These are phyloP conservation scores for Agraylea sexmaculata DNA, from an alignment of 1,140 invertebrate species.

Conservation along the genomic window DNA sequence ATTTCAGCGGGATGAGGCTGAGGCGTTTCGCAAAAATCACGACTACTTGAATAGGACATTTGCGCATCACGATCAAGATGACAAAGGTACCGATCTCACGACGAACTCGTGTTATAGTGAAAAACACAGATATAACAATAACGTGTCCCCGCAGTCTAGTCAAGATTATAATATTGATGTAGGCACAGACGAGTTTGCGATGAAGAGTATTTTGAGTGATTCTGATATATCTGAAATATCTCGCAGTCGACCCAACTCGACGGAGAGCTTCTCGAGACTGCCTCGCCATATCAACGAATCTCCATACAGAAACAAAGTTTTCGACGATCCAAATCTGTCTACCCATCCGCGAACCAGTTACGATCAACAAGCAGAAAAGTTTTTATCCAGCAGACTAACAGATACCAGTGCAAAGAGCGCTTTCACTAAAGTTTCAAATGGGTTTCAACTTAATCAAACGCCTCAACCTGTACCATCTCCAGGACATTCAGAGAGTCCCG, in stretches of 20 bases:
- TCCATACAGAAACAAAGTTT: constrained; percentile 43
- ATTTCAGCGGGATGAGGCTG: constrained; percentile 23
- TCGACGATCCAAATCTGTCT: constrained; percentile 44
- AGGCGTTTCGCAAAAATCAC: constrained; percentile 30
- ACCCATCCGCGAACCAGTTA: constrained; percentile 38
- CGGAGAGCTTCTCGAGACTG: constrained; percentile 35
- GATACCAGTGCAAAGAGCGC: constrained; percentile 51
- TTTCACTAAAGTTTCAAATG: constrained; percentile 61
- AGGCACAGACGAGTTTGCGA: constrained; percentile 39
- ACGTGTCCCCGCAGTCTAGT: constrained; percentile 35
- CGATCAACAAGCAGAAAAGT: constrained; percentile 29
- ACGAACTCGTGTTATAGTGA: constrained; percentile 24
- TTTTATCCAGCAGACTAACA: constrained; percentile 26
- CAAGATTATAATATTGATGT: constrained; percentile 42
- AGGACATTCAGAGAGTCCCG: constrained; percentile 58
- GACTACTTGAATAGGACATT: constrained; percentile 33
- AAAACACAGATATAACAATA: constrained; percentile 32
- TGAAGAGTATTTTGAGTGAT: constrained; percentile 35
- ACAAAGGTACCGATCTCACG: constrained; percentile 24
- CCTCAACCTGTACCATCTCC: constrained; percentile 40
- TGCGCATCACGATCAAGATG: constrained; percentile 26
- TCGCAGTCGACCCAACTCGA: constrained; percentile 36
- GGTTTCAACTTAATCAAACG: constrained; percentile 21
- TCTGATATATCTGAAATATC: constrained; percentile 39
- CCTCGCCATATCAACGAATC: constrained; percentile 34